Evolutionary conservation across 1,140 invertebrate genomes (phyloP).

Genomic region (Scylla paramamosain): DNA sequence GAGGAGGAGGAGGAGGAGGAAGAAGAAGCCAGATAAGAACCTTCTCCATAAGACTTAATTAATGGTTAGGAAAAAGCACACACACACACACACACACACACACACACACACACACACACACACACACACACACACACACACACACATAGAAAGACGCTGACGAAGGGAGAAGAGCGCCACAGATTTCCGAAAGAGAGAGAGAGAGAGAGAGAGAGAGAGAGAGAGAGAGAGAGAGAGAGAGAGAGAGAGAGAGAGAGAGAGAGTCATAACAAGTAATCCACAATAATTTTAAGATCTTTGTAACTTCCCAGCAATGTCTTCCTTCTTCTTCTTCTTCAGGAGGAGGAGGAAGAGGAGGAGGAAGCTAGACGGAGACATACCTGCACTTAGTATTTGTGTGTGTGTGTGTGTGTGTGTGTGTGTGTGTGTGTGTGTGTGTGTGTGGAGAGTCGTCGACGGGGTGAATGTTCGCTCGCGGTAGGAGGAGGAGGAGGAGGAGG

Average conservation of each 20-base stretch:
- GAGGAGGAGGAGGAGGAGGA: background rate
- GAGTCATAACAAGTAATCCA: no score
- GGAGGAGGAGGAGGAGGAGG: background rate
- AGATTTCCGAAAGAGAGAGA: background rate
- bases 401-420: conserved; percentile 40
- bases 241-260: background rate
- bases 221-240: conserved; percentile 9
- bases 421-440: conserved; percentile 36
- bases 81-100: conserved; percentile 58
- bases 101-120: conserved; percentile 54
- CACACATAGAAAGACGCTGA: background rate
- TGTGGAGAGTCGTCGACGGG: conserved; percentile 5
- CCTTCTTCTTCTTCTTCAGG: background rate
- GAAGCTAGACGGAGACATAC: background rate
- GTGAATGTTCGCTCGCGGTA: conserved; percentile 37
- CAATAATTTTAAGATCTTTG: no score
- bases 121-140: conserved; percentile 34
- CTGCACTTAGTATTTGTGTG: conserved; percentile 18
- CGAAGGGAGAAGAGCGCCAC: background rate
- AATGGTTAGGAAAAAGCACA: background rate
- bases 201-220: conserved; percentile 11
- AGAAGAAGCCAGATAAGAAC: background rate
- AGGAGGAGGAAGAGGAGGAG: background rate
- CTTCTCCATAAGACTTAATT: background rate
- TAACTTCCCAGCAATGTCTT: no score